These are phyloP conservation scores for Xiphophorus maculatus DNA, from an alignment of 2,113 vertebrate genomes.

Conservation along the genomic window DNA sequence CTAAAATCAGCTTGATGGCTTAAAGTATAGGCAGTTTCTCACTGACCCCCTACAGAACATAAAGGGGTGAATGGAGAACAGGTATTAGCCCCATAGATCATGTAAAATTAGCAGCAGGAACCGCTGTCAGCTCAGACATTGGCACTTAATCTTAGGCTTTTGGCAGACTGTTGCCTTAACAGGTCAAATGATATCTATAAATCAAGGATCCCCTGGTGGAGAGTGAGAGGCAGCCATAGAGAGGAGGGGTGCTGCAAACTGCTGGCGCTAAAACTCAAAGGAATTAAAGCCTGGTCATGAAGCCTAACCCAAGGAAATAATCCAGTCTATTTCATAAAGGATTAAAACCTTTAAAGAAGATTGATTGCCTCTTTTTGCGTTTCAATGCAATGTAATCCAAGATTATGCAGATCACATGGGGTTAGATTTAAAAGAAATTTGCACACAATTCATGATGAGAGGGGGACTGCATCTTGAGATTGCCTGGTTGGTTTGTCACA, in stretches of 20 bases:
- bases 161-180: slow-evolving; percentile 86
- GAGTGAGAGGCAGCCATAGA: slow-evolving; percentile 51
- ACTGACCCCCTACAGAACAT: slow-evolving; percentile 52
- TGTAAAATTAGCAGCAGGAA: slow-evolving; percentile 84
- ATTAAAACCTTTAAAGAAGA: slow-evolving; percentile 83
- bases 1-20: slow-evolving; percentile 59
- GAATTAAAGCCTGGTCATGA: slow-evolving; percentile 78
- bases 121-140: slow-evolving; percentile 78
- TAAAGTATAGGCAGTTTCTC: slow-evolving; percentile 61
- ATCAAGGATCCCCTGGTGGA: slow-evolving; percentile 77
- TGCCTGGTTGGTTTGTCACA: slow-evolving; percentile 47
- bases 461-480: slow-evolving; percentile 54
- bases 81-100: slow-evolving; percentile 83
- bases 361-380: slow-evolving; percentile 79
- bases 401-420: slow-evolving; percentile 76
- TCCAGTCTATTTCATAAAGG: slow-evolving; percentile 83
- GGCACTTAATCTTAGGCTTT: slow-evolving; percentile 85
- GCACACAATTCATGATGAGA: slow-evolving; percentile 59
- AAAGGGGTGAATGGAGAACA: slow-evolving; percentile 70
- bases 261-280: slow-evolving; percentile 62
- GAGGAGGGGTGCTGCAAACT: slow-evolving; percentile 40
- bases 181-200: slow-evolving; percentile 86
- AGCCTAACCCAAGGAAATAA: slow-evolving; percentile 79
- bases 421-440: slow-evolving; percentile 76
- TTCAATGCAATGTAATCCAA: slow-evolving; percentile 76